Evolutionary conservation across 2,888 invertebrate species (phyloP).

Genomic region (Graphium colonna): DNA sequence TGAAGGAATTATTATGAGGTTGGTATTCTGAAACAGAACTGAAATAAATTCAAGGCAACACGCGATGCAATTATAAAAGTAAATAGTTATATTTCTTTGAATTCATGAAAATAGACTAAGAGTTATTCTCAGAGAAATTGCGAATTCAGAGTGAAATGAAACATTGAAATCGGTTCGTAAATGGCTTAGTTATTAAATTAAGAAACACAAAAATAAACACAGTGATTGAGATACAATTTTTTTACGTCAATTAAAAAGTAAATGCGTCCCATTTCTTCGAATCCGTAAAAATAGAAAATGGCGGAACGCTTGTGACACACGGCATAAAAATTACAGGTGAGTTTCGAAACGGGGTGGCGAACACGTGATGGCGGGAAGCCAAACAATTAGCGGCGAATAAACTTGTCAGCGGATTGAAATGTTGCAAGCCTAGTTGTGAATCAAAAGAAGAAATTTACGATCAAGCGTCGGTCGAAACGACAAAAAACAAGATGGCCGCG

Average conservation of each 20-base stretch:
- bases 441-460: slow-evolving; percentile 40
- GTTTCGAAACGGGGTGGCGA: slow-evolving; percentile 30
- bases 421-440: slow-evolving; percentile 20
- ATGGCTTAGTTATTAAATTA: neutral
- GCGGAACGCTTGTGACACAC: neutral
- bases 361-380: slow-evolving; percentile 13
- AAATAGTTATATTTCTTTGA: neutral
- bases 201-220: too few relatives aligned
- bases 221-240: too few relatives aligned
- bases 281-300: neutral
- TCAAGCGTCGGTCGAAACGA: slow-evolving; percentile 26
- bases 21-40: slow-evolving; percentile 23
- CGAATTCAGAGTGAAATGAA: too few relatives aligned
- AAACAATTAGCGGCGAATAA: slow-evolving; percentile 19
- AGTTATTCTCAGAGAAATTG: neutral
- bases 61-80: slow-evolving; percentile 7
- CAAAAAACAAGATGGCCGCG: neutral
- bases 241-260: too few relatives aligned
- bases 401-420: slow-evolving; percentile 21
- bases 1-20: slow-evolving; percentile 20
- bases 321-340: slow-evolving; percentile 7
- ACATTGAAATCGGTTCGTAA: too few relatives aligned
- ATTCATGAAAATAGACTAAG: neutral
- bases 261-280: neutral
- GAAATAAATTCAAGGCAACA: slow-evolving; percentile 27